Conservation (phyloP, 1,140 invertebrate species). For the Proctacanthus coquilletti region DNA sequence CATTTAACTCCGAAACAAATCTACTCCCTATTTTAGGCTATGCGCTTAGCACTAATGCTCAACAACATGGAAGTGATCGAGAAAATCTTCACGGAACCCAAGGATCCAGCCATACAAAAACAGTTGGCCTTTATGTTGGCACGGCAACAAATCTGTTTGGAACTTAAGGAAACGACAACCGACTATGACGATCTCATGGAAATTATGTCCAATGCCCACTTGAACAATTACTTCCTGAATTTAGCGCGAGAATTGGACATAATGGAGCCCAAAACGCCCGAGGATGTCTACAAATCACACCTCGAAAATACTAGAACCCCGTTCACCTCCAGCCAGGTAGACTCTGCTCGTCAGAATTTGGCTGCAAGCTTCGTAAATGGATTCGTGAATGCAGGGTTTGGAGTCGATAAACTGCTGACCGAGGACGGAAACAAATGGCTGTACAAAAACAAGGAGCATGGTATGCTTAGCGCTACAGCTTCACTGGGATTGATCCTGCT, state of each 20-base stretch:
- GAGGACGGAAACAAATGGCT: constrained; percentile 98
- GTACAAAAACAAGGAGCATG: constrained; percentile 99
- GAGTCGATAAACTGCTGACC: constrained; percentile 89
- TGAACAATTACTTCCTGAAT: constrained; percentile 93
- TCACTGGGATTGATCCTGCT: constrained; percentile 83
- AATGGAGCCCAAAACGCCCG: constrained; percentile 98
- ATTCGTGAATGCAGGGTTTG: constrained; percentile 97
- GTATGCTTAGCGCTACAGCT: constrained; percentile 95
- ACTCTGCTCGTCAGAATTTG: constrained; percentile 91
- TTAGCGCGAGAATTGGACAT: constrained; percentile 96
- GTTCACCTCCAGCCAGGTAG: constrained; percentile 71
- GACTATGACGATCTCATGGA: constrained; percentile 84
- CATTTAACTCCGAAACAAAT: too few relatives aligned
- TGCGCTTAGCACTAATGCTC: constrained; percentile 88
- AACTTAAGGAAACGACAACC: constrained; percentile 47
- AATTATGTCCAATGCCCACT: constrained; percentile 92
- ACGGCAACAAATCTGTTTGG: constrained; percentile 83
- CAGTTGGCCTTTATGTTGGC: constrained; percentile 96
- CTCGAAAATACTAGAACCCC: constrained; percentile 79
- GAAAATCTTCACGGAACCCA: constrained; percentile 24
- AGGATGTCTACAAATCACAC: constrained; percentile 99
- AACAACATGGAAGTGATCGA: constrained; percentile 48
- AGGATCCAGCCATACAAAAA: constrained; percentile 40
- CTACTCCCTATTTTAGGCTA: too few relatives aligned
- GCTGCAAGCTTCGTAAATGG: constrained; percentile 98